A percentile compares a stretch with the other conserved stretches of the same genome.
Evolutionary conservation across 2,797 vertebrate species (phyloP).

Genomic region (Thunnus albacares): DNA sequence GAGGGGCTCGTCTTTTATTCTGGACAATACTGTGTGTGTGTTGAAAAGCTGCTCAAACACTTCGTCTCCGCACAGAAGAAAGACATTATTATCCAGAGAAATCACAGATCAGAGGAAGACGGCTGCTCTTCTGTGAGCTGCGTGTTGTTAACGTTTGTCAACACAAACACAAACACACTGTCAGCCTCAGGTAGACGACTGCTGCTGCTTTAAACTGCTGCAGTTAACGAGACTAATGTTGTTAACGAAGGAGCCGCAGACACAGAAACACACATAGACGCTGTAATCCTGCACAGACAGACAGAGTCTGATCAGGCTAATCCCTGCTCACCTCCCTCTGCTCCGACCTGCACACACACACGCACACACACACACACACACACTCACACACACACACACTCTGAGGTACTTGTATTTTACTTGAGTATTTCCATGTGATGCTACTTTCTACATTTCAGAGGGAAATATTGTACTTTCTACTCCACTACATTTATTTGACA

Average conservation of each 20-base stretch:
- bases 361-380: conserved; percentile 20
- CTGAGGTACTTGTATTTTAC: too few relatives aligned
- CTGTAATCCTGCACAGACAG: conserved; percentile 78
- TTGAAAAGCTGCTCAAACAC: background rate
- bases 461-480: too few relatives aligned
- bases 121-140: background rate
- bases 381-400: conserved; percentile 2
- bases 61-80: background rate
- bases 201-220: conserved; percentile 6
- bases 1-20: too few relatives aligned
- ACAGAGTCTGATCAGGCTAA: conserved; percentile 81
- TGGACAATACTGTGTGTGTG: too few relatives aligned
- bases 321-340: conserved; percentile 72
- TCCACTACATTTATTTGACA: too few relatives aligned
- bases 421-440: too few relatives aligned
- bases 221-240: conserved; percentile 15
- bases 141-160: background rate
- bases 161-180: background rate
- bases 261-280: conserved; percentile 47
- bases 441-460: too few relatives aligned
- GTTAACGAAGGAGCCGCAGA: conserved; percentile 10
- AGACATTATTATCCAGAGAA: background rate
- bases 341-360: conserved; percentile 58
- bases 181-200: background rate
- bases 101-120: background rate